Conservation (phyloP, 2,888 invertebrate species). For the Therioaphis trifolii region DNA sequence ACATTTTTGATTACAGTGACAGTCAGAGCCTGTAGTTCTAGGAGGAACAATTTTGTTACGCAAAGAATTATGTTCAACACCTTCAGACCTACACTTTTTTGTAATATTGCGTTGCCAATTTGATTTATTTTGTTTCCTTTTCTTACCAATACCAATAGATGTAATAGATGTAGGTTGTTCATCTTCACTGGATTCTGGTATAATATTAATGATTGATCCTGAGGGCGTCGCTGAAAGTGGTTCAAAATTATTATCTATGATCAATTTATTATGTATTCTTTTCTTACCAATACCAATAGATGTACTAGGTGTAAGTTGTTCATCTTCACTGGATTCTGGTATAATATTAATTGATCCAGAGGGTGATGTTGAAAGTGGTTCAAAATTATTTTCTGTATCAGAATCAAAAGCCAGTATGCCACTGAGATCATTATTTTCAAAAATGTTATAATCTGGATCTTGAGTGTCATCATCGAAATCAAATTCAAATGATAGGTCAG, state of each 20-base stretch:
- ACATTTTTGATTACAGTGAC: slow-evolving; percentile 3
- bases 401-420: slow-evolving; percentile 12
- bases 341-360: too few species aligned
- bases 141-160: neutral
- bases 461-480: neutral
- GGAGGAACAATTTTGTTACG: neutral
- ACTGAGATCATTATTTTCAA: neutral
- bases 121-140: neutral
- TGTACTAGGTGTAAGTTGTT: too few species aligned
- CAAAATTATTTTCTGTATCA: neutral
- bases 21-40: slow-evolving; percentile 12
- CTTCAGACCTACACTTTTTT: neutral
- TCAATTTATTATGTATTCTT: too few species aligned
- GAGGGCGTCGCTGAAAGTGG: slow-evolving; percentile 5
- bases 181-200: slow-evolving; percentile 21
- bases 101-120: neutral
- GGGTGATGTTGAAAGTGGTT: too few species aligned
- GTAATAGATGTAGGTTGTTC: too few species aligned
- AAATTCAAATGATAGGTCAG: neutral
- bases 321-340: too few species aligned
- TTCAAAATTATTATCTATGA: too few species aligned
- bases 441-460: neutral
- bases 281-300: too few species aligned
- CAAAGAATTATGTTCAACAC: neutral
- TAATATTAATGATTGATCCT: slow-evolving; percentile 1